A percentile compares a stretch with the other conserved stretches of the same genome.
Conservation (phyloP, 2,888 invertebrate genomes). For the Xestobium rufovillosum region DNA sequence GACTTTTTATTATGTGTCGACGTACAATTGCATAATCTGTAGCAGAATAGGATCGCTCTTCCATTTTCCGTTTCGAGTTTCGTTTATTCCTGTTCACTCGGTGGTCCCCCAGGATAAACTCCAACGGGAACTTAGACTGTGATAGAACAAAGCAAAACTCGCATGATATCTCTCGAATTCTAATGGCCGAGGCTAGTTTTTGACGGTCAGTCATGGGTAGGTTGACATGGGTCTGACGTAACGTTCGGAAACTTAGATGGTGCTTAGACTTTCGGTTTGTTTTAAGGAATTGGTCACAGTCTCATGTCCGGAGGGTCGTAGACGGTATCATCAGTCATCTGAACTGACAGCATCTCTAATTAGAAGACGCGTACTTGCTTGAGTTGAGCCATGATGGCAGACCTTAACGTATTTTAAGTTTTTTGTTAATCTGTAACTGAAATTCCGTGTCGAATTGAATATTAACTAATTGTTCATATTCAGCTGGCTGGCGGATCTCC, state of each 20-base stretch:
- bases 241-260: conserved; percentile 30
- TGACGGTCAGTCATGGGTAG: conserved; percentile 37
- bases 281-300: conserved; percentile 30
- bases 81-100: conserved; percentile 38
- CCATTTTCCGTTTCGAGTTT: conserved; percentile 40
- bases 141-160: conserved; percentile 21
- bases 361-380: conserved; percentile 36
- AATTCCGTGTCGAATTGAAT: too few species aligned
- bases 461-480: too few species aligned
- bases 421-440: too few species aligned
- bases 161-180: conserved; percentile 22
- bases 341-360: conserved; percentile 41
- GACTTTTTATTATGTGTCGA: conserved; percentile 40
- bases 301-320: conserved; percentile 23
- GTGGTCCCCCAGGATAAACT: conserved; percentile 27
- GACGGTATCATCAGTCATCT: conserved; percentile 36
- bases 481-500: too few species aligned
- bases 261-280: conserved; percentile 24
- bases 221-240: conserved; percentile 43
- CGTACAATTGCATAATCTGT: conserved; percentile 42
- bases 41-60: conserved; percentile 37
- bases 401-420: conserved; percentile 4
- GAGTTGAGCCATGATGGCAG: conserved; percentile 10
- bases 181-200: conserved; percentile 31
- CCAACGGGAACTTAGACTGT: conserved; percentile 26